Conservation (phyloP, 35 echinoderm and acorn worm species). For the Diadema setosum region DNA sequence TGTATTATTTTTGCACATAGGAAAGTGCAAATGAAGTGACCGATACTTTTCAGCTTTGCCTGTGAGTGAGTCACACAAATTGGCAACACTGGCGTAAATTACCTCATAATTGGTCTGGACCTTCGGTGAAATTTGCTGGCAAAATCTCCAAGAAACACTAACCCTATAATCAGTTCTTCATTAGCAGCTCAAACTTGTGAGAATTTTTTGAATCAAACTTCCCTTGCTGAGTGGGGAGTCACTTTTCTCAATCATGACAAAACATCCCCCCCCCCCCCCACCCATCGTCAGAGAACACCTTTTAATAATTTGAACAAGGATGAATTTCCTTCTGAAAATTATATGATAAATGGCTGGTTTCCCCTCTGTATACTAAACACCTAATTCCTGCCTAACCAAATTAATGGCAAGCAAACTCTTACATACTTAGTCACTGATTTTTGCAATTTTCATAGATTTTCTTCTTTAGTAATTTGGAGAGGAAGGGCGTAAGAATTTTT, state of each 20-base stretch:
- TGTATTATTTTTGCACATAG: too few relatives aligned
- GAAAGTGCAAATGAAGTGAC: too few relatives aligned
- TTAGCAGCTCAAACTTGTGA: too few relatives aligned
- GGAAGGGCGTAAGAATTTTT: background rate
- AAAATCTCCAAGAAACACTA: background rate
- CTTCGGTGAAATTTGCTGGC: background rate
- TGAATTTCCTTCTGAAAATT: slow-evolving; percentile 20
- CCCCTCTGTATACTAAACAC: slow-evolving; percentile 9
- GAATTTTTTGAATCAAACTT: too few relatives aligned
- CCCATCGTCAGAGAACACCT: too few relatives aligned
- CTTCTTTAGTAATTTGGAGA: background rate
- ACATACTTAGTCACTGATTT: slow-evolving; percentile 20
- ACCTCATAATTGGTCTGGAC: background rate
- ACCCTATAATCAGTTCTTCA: background rate
- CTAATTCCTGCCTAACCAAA: slow-evolving; percentile 3
- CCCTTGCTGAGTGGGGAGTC: too few relatives aligned
- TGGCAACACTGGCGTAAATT: background rate
- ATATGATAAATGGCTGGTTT: slow-evolving; percentile 12
- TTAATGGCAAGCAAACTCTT: background rate
- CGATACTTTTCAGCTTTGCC: background rate
- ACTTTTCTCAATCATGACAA: too few relatives aligned
- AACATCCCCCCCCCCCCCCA: too few relatives aligned
- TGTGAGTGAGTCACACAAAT: background rate
- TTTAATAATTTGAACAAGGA: slow-evolving; percentile 15
- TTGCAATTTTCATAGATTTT: background rate